Base-by-base conservation (phyloP, 2,888 invertebrate species). In the Lissonota sp. region DNA sequence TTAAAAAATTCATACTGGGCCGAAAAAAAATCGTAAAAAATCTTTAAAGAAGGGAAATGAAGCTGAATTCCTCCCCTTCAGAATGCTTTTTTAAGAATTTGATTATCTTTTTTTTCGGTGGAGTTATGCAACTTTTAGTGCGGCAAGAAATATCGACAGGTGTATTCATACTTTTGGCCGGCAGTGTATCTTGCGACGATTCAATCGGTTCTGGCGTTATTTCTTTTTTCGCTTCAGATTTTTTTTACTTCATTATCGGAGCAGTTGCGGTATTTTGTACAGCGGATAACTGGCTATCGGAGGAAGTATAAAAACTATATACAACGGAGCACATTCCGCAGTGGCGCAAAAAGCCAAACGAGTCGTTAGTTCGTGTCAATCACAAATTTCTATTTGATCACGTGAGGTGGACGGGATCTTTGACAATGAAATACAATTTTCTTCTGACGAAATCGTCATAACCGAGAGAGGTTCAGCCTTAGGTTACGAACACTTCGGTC, bases 271-370 rank as follows among this genome's bases (percentile, higher is more conserved):
- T 81, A 69, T 83, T 86, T 86, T 87, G 76, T 82, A 87, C 87
- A 89, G 83, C 87, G 82, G 78, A 84, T 84, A 82, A 83, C 80
- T 86, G 82, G 3, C 85, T 88, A 87, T 87, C 84, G 86, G 86
- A 86, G 82, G 84, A 85, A 88, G 90, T 90, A 90, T 90, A 90
- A 90, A 90, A 91, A 90, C 89, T 91, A 91, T 91, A 84, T 91
- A 91, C 89, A 91, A 80, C 85, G 86, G 83, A 86, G 84, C 86
- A 84, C 81, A 85, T 85, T 51, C 73, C 83, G 79, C 81, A 84
- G 78, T 86, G 85, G 82, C 86, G 82, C 83, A 87, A 85, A 83
- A 83, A 84, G 82, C 80, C 84, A 84, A 85, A 85, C 79, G 83
- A 82, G 80, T 84, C 76, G 74, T 66, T 80, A 55, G 40, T 71